Evolutionary conservation across 2,113 vertebrate species (phyloP).

Genomic region (Campylorhamphus procurvoides): DNA sequence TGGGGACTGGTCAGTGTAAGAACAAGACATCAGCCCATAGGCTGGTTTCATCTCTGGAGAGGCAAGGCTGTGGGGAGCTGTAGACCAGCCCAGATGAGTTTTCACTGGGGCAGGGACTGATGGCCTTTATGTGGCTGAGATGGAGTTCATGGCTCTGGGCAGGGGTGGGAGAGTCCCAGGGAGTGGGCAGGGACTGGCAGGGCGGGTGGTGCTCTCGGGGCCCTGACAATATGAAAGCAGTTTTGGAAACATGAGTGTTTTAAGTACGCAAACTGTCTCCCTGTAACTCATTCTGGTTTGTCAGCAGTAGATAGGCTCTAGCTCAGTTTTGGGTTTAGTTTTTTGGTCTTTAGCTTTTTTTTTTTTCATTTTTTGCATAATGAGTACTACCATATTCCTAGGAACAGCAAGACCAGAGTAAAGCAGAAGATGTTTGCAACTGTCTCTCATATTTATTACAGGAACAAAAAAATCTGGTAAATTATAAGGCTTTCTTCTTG

Average conservation of each 20-base stretch:
- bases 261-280: neutral
- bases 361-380: neutral
- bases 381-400: neutral
- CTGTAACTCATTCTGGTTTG: neutral
- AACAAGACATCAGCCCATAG: neutral
- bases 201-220: accelerated
- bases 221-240: neutral
- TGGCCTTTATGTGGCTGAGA: neutral
- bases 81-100: neutral
- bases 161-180: accelerated
- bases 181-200: neutral
- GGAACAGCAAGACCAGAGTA: neutral
- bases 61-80: neutral
- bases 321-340: neutral
- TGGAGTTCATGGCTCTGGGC: neutral
- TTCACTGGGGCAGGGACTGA: accelerated
- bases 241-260: neutral
- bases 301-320: neutral
- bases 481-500: neutral
- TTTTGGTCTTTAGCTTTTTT: neutral
- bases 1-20: neutral
- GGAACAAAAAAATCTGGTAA: neutral
- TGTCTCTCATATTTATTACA: neutral
- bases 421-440: neutral
- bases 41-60: neutral